Evolutionary conservation across 2,888 invertebrate genomes (phyloP).

Genomic region (Plagiodera versicolora): DNA sequence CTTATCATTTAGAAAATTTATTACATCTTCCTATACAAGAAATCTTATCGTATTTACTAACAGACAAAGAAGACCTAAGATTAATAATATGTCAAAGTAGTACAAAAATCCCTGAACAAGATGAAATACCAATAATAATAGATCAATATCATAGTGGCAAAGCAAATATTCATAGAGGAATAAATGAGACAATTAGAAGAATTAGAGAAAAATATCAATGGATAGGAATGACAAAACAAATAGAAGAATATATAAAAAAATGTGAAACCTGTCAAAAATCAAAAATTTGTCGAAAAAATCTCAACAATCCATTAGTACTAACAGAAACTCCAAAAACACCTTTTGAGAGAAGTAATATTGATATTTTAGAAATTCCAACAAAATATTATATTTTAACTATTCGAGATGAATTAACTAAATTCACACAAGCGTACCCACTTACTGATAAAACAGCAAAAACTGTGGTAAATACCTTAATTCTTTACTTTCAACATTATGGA

Average conservation of each 20-base stretch:
- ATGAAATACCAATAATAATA: conserved; percentile 1
- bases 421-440: not conserved
- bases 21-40: not conserved
- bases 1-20: not conserved
- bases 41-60: not conserved
- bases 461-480: conserved; percentile 2
- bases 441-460: not conserved
- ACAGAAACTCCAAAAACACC: not conserved
- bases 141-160: conserved; percentile 3
- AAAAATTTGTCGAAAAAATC: not conserved
- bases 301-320: not conserved
- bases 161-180: not conserved
- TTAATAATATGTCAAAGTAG: not conserved
- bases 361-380: not conserved
- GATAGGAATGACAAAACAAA: not conserved
- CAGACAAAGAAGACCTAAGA: not conserved
- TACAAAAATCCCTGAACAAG: not conserved
- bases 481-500: conserved; percentile 15
- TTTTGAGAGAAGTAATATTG: not conserved
- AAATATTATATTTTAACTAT: not conserved
- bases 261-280: not conserved
- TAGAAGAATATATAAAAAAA: not conserved
- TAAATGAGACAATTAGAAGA: conserved; percentile 4
- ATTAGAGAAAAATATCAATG: not conserved
- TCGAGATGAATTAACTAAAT: not conserved